phyloP scores from a whole-genome alignment of 2,113 vertebrate species.

The Spea multiplicata region DNA sequence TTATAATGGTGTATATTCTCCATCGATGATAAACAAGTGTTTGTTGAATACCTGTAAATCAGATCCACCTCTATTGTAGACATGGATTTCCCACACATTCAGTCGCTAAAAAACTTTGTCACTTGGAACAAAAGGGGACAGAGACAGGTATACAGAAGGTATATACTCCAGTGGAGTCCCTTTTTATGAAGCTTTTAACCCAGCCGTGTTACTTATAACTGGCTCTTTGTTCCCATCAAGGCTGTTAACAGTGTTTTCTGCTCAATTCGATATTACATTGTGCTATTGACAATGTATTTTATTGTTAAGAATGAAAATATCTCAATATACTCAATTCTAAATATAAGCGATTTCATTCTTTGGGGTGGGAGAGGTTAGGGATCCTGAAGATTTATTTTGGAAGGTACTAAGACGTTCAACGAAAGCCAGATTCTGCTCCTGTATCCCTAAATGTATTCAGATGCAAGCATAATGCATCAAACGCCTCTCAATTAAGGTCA shows the following conservation, averaged over 20 bases:
- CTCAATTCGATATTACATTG: neutral
- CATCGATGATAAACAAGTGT: neutral
- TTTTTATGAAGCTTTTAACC: neutral
- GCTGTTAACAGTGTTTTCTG: neutral
- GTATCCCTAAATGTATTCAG: conserved; percentile 32
- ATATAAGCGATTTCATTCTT: neutral
- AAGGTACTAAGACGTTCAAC: neutral
- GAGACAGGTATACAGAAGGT: too few species aligned
- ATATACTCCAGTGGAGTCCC: too few species aligned
- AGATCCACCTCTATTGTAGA: too few species aligned
- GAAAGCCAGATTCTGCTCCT: conserved; percentile 13
- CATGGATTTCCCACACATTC: too few species aligned
- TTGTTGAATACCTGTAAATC: too few species aligned
- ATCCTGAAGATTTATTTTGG: neutral
- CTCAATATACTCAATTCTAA: neutral
- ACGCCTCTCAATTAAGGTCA: conserved; percentile 48
- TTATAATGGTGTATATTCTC: conserved; percentile 4
- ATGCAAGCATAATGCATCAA: conserved; percentile 46
- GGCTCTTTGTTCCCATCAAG: neutral
- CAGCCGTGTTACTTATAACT: too few species aligned
- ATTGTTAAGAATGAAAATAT: neutral
- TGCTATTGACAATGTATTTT: neutral
- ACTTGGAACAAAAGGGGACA: too few species aligned
- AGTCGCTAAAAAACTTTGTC: too few species aligned
- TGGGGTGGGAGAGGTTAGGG: neutral